Conservation (phyloP, 2,888 invertebrate genomes). For the Callyntrura sp. region DNA sequence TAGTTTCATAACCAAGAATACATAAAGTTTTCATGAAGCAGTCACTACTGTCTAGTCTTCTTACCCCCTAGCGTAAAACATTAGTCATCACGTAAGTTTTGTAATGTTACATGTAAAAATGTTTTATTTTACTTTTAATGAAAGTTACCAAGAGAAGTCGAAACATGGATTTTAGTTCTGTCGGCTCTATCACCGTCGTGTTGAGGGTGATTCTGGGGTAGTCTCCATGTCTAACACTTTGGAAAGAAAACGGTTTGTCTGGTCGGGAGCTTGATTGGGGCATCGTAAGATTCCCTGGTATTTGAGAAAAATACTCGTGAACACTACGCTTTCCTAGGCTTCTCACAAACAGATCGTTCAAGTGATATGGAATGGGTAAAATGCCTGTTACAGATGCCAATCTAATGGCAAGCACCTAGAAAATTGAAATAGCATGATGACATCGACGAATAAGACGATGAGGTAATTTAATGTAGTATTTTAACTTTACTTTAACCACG, state of each 20-base stretch:
- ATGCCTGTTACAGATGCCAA: slow-evolving; percentile 77
- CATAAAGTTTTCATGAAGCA: slow-evolving; percentile 77
- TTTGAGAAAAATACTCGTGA: slow-evolving; percentile 6
- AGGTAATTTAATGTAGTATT: background rate
- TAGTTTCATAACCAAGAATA: slow-evolving; percentile 56
- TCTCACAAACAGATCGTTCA: slow-evolving; percentile 79
- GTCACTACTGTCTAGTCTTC: slow-evolving; percentile 68
- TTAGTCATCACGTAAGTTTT: background rate
- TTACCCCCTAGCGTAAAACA: slow-evolving; percentile 57
- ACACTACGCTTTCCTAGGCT: slow-evolving; percentile 70
- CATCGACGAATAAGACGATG: no score
- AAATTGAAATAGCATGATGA: slow-evolving; percentile 6
- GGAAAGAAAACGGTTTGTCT: background rate
- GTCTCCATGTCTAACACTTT: background rate
- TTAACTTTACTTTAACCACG: slow-evolving; percentile 77
- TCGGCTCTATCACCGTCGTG: background rate
- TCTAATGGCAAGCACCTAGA: slow-evolving; percentile 78
- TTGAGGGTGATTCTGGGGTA: background rate
- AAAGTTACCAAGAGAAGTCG: slow-evolving; percentile 73
- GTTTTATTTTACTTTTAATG: background rate
- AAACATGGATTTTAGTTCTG: slow-evolving; percentile 66
- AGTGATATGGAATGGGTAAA: slow-evolving; percentile 81
- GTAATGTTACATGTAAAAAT: background rate
- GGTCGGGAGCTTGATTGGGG: slow-evolving; percentile 43
- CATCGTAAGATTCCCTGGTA: slow-evolving; percentile 52